A percentile compares a stretch with the other conserved stretches of the same genome.
Conservation (phyloP, 2,888 invertebrate genomes). For the Drosophila picticornis region DNA sequence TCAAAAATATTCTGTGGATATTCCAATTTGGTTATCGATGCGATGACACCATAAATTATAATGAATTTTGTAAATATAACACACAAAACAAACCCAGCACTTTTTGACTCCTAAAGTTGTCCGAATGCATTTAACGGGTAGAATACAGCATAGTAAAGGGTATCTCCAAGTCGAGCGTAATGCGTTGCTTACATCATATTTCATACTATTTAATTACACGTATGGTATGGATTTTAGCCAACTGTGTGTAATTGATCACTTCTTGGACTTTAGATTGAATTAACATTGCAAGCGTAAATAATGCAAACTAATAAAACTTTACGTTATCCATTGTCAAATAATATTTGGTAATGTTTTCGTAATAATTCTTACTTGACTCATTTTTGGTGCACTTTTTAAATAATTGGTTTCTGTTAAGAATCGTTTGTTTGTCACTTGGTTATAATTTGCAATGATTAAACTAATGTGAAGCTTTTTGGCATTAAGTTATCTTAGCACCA, state of each 20-base stretch:
- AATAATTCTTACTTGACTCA: conserved; percentile 42
- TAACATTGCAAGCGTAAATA: neutral
- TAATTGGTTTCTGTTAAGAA: neutral
- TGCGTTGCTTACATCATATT: neutral
- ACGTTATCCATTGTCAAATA: conserved; percentile 1
- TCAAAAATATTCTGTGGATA: neutral
- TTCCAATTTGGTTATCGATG: neutral
- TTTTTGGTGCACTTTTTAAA: conserved; percentile 33
- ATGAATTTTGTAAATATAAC: neutral
- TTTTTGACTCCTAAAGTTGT: neutral
- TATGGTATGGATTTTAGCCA: neutral
- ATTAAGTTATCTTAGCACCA: conserved; percentile 35
- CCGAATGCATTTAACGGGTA: neutral
- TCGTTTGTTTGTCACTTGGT: conserved; percentile 29
- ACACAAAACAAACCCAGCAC: neutral
- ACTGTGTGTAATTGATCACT: neutral
- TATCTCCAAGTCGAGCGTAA: neutral
- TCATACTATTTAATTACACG: neutral
- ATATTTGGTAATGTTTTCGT: neutral
- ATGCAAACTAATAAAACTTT: neutral
- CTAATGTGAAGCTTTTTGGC: conserved; percentile 6
- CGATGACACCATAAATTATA: neutral
- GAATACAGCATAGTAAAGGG: neutral
- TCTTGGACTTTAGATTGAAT: neutral
- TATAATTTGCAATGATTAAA: conserved; percentile 15